Base-by-base conservation (phyloP, 1,140 invertebrate genomes). In the Solenopsis invicta region DNA sequence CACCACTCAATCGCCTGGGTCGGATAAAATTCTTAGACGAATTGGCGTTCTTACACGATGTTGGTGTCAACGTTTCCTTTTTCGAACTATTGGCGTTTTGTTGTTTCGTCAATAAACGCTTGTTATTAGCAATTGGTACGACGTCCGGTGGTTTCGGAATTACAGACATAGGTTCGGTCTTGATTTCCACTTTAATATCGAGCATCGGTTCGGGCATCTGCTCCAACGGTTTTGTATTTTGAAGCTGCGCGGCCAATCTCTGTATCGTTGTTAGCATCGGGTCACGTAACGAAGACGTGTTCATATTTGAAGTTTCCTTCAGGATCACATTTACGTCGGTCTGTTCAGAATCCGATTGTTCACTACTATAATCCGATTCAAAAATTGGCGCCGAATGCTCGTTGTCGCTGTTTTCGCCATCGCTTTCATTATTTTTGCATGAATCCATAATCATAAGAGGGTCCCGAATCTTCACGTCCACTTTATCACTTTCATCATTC, bases 251-350 rank as follows among this genome's bases (percentile, higher is more conserved):
- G 1, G 94, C 94, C 0, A 95, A 86, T 61, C 94, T 92, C 61
- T 95, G 94, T 50, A 95, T 95, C 2, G 94, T 95, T 0, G 93
- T 95, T 77, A 94, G 87, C 93, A 95, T 95, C 0, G 90, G 92
- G n/a, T 88, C 93, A 29, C 93, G 94, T 0, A 92, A 92, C 1
- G 92, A 89, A 0, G 91, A 88, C 9, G 89, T 90, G 18, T 89
- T 92, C 1, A 92, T 93, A 13, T 78, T 93, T 0, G 87, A 89
- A 0, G 94, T 93, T 76, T 93, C 94, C 37, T 95, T 92, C 0
- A 95, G 74, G 3, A 95, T 91, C 54, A 88, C 93, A 54, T 93
- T 94, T 0, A 95, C 94, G 78, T 95, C 95, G 0, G 94, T 87
- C 0, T 91, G 80, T 45, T 95, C 94, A 9, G 90, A 64, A 8